phyloP scores from a whole-genome alignment of 2,113 vertebrate species.

The Loxodonta africana region DNA sequence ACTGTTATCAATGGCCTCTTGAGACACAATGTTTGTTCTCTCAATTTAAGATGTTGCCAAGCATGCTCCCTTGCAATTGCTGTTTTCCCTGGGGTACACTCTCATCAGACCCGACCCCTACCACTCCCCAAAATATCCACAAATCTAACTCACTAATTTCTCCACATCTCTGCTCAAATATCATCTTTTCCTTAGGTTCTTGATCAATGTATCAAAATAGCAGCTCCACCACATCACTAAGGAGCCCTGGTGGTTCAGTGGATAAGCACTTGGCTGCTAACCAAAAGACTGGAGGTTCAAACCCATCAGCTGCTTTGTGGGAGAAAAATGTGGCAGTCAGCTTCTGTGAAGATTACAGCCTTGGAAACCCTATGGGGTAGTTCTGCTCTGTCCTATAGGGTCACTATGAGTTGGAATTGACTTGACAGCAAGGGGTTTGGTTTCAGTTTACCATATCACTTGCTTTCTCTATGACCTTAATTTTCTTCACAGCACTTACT shows the following conservation, averaged over 20 bases:
- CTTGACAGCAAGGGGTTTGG: too few species aligned
- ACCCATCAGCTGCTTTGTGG: too few species aligned
- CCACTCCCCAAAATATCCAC: background rate
- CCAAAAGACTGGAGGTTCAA: too few species aligned
- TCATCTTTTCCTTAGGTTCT: background rate
- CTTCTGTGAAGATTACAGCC: too few species aligned
- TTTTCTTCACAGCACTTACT: background rate
- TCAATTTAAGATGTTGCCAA: background rate
- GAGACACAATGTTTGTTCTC: background rate
- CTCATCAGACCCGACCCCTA: background rate
- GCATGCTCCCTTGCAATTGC: background rate
- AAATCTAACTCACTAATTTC: background rate
- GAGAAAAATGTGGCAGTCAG: too few species aligned
- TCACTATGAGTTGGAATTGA: too few species aligned
- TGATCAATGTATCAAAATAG: background rate
- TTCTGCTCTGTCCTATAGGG: too few species aligned
- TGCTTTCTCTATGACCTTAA: background rate
- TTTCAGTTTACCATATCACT: background rate
- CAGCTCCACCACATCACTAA: background rate
- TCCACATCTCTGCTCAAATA: background rate
- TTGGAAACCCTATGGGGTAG: too few species aligned
- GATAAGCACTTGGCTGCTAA: too few species aligned
- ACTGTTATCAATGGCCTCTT: background rate
- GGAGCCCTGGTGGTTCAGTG: too few species aligned
- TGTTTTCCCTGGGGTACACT: background rate